Conservation (phyloP, 2,888 invertebrate species). For the Drosophila fungiperda region DNA sequence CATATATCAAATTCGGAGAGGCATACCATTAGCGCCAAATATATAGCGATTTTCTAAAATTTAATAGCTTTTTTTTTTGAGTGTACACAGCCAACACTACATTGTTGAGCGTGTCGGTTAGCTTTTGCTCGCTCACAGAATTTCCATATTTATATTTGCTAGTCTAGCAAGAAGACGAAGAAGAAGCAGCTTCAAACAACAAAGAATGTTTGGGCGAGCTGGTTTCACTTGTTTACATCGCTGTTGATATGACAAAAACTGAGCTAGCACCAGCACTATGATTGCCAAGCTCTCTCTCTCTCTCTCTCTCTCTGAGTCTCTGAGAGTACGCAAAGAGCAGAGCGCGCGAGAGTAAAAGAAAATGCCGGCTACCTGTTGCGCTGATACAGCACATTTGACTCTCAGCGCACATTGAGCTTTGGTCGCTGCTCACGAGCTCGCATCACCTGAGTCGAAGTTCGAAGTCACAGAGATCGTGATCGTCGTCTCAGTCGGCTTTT, state of each 20-base stretch:
- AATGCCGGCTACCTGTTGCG: constrained; percentile 71
- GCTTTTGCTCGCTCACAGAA: constrained; percentile 25
- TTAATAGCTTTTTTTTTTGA: neutral
- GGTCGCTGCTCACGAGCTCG: constrained; percentile 25
- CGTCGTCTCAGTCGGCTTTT: constrained; percentile 68
- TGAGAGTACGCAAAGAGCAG: neutral
- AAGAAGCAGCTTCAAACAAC: constrained; percentile 38
- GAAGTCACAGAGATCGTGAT: constrained; percentile 50
- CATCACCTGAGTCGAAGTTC: constrained; percentile 11
- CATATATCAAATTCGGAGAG: neutral
- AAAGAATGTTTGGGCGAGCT: constrained; percentile 84
- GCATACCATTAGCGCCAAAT: no score
- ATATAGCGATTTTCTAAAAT: neutral
- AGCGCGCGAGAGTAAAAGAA: constrained; percentile 29
- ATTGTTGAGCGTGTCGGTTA: constrained; percentile 32
- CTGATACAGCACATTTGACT: constrained; percentile 46
- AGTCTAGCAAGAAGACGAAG: constrained; percentile 26
- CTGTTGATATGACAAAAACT: constrained; percentile 40
- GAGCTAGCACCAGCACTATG: constrained; percentile 16
- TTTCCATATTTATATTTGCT: constrained; percentile 46
- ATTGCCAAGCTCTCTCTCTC: constrained; percentile 16
- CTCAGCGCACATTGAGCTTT: constrained; percentile 45
- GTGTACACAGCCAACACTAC: constrained; percentile 10
- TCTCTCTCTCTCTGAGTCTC: neutral
- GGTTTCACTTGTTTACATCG: constrained; percentile 82